Evolutionary conservation across 2,888 invertebrate genomes (phyloP).

Genomic region (Ernsta delagoae): DNA sequence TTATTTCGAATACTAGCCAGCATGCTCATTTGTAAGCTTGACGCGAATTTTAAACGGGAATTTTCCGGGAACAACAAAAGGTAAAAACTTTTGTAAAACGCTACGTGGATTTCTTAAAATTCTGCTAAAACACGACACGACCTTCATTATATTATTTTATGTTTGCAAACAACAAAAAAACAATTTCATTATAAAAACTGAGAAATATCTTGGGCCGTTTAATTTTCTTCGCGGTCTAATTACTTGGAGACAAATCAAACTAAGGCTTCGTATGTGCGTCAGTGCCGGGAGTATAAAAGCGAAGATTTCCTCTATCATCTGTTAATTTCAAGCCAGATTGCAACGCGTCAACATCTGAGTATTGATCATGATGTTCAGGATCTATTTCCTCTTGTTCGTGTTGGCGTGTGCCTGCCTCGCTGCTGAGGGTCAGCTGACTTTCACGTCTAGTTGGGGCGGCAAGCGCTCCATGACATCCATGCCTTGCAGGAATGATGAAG

Average conservation of each 20-base stretch:
- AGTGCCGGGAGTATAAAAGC: conserved; percentile 28
- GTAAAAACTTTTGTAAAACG: no score
- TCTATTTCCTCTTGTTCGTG: conserved; percentile 54
- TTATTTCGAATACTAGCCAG: no score
- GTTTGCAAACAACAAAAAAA: not conserved
- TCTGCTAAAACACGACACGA: not conserved
- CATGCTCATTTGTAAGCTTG: no score
- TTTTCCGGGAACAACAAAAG: no score
- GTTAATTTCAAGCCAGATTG: conserved; percentile 44
- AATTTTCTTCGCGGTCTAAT: conserved; percentile 32
- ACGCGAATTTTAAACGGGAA: no score
- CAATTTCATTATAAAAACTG: conserved; percentile 1
- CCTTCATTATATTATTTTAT: not conserved
- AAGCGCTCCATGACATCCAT: conserved; percentile 62
- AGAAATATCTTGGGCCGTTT: not conserved
- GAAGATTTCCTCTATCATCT: conserved; percentile 20
- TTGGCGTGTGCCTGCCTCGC: conserved; percentile 58
- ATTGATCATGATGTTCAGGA: conserved; percentile 56
- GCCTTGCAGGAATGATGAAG: conserved; percentile 68
- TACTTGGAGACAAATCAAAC: conserved; percentile 26
- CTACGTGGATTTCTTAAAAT: no score
- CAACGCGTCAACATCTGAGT: conserved; percentile 1
- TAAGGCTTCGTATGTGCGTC: conserved; percentile 27
- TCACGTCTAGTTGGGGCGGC: conserved; percentile 84
- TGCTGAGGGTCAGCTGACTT: conserved; percentile 80